phyloP scores from a whole-genome alignment of 1,140 invertebrate genomes.

The Heliconius hermathena region DNA sequence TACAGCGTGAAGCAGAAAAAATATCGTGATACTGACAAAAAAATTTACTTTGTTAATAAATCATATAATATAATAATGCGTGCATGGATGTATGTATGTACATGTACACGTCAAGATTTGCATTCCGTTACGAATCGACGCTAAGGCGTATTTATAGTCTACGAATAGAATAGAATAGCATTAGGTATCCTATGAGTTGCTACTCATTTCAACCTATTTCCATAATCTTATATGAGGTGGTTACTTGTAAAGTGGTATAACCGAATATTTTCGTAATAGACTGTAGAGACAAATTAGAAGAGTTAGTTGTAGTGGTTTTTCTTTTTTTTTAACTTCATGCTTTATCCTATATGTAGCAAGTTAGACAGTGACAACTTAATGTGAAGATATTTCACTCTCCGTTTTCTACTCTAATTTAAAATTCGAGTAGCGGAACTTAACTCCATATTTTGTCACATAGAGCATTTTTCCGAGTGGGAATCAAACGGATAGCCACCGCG shows the following conservation, averaged over 20 bases:
- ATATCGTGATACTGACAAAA: too few relatives aligned
- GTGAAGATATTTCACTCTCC: too few relatives aligned
- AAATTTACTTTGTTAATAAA: constrained; percentile 48
- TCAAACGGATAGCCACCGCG: too few relatives aligned
- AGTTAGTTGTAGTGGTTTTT: background rate
- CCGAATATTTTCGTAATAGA: background rate
- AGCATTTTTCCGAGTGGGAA: too few relatives aligned
- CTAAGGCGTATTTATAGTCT: constrained; percentile 59
- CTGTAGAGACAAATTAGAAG: background rate
- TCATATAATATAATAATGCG: constrained; percentile 22
- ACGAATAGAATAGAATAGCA: constrained; percentile 49
- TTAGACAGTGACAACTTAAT: too few relatives aligned
- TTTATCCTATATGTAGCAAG: too few relatives aligned
- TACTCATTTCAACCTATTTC: constrained; percentile 43
- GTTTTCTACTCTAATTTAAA: too few relatives aligned
- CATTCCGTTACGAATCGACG: constrained; percentile 47
- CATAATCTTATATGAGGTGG: constrained; percentile 43
- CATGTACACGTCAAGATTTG: constrained; percentile 46
- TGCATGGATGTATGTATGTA: constrained; percentile 37
- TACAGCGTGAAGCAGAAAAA: too few relatives aligned
- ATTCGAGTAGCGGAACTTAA: too few relatives aligned
- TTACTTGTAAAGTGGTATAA: constrained; percentile 6
- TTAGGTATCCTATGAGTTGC: constrained; percentile 44
- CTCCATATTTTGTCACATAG: too few relatives aligned
- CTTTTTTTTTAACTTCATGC: too few relatives aligned